Evolutionary conservation across 1,140 invertebrate genomes (phyloP), one percentile per base, ranked within the genome.

Genomic region (Tyrophagus putrescentiae): DNA sequence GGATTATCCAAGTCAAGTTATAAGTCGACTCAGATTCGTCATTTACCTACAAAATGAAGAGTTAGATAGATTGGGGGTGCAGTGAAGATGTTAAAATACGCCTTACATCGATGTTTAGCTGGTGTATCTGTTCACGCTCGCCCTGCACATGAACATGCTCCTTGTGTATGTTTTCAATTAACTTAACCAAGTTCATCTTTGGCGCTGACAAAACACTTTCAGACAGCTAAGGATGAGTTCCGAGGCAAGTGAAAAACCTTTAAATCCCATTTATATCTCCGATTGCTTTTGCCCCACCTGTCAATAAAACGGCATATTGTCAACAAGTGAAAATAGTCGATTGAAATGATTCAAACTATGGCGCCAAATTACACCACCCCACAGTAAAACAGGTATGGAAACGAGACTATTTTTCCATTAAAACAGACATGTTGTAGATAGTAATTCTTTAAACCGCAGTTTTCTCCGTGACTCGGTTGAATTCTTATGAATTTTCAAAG

Each of bases 241-340:
- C n/a, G n/a, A n/a, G n/a, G n/a, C n/a, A n/a, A n/a, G n/a, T n/a
- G n/a, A n/a, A n/a, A n/a, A n/a, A n/a, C n/a, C n/a, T n/a, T n/a
- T 48, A 6, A 48, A 48, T 48, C 36, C 7, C 18, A 18, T 48
- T 48, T 48, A 9, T 48, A 18, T n/a, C n/a, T n/a, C n/a, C n/a
- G n/a, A n/a, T n/a, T n/a, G n/a, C n/a, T n/a, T n/a, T 48, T 48
- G 45, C 45, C 45, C 45, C 45, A 48, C 45, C 45, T 48, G 45
- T 48, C 45, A 48, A 48, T 18, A 48, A 39, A 13, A 39, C 13
- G 36, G 13, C 36, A 39, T 13, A 13, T 39, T 39, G 36, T 39
- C 36, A 39, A 39, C 36, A 39, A 13, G 21, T 39, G 21, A 13
- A 39, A 13, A 39, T 39, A 13, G 36, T 39, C 36, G 36, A 13